Conservation (phyloP, 1,140 invertebrate species). For the Acyrthosiphon pisum region DNA sequence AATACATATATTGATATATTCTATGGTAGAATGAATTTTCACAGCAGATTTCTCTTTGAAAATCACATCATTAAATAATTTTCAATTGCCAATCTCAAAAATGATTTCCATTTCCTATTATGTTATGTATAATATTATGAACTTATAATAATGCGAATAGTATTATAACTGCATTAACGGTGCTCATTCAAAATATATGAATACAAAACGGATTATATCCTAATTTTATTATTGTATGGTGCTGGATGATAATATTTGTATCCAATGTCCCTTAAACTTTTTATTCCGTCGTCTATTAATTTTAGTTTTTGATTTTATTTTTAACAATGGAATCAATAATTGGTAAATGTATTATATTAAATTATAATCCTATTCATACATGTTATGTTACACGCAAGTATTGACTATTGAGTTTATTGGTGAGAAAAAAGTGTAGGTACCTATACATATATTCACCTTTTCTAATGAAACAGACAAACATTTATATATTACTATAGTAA, state of each 20-base stretch:
- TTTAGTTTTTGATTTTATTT: neutral
- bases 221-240: neutral
- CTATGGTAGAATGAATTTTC: slow-evolving; percentile 1
- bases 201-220: neutral
- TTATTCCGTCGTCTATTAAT: neutral
- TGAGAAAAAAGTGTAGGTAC: neutral
- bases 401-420: neutral
- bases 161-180: neutral
- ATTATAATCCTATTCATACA: neutral
- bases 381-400: neutral
- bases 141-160: neutral
- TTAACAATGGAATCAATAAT: neutral
- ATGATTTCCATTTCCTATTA: slow-evolving; percentile 9
- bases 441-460: neutral
- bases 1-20: neutral
- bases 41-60: slow-evolving; percentile 30
- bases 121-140: neutral
- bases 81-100: neutral
- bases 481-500: neutral
- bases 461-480: neutral
- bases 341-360: neutral
- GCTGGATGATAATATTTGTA: neutral
- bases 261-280: neutral
- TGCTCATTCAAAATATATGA: neutral
- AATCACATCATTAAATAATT: slow-evolving; percentile 37